phyloP scores from a whole-genome alignment of 2,797 vertebrate species.

The Clarias fuscus region DNA sequence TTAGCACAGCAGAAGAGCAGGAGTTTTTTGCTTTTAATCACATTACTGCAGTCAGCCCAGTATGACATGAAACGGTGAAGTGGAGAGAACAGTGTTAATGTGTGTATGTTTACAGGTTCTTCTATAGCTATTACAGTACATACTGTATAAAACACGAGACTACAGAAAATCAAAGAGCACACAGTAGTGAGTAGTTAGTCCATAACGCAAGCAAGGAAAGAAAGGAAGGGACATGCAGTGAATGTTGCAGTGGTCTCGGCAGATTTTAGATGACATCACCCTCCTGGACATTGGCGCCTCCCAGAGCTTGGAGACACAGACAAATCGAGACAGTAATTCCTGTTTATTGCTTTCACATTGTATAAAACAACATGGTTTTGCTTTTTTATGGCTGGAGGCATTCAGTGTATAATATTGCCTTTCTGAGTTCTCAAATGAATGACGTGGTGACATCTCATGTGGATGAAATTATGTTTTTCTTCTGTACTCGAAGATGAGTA shows the following conservation, averaged over 20 bases:
- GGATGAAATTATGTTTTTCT: not conserved
- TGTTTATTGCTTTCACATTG: not conserved
- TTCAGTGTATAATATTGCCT: not conserved
- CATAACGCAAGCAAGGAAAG: too few species aligned
- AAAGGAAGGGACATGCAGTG: not conserved
- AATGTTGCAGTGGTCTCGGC: not conserved
- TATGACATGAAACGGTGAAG: conserved; percentile 15
- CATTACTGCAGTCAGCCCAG: conserved; percentile 11
- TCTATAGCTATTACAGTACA: not conserved
- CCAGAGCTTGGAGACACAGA: not conserved
- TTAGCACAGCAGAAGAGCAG: conserved; percentile 13
- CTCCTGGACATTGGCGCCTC: not conserved
- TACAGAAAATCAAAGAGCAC: not conserved
- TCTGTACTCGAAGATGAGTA: not conserved
- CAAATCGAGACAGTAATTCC: not conserved
- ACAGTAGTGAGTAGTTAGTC: not conserved
- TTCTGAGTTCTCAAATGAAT: not conserved
- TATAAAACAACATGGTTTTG: not conserved
- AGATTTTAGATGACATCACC: conserved; percentile 14
- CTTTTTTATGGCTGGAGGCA: not conserved
- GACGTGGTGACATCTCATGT: not conserved
- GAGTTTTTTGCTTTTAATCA: conserved; percentile 20
- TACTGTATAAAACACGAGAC: not conserved
- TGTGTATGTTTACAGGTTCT: not conserved
- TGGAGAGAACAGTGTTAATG: not conserved